A percentile compares a stretch with the other conserved stretches of the same genome.
These are phyloP conservation scores for Raja brachyura DNA, from an alignment of 2,113 vertebrate species.

Conservation along the genomic window DNA sequence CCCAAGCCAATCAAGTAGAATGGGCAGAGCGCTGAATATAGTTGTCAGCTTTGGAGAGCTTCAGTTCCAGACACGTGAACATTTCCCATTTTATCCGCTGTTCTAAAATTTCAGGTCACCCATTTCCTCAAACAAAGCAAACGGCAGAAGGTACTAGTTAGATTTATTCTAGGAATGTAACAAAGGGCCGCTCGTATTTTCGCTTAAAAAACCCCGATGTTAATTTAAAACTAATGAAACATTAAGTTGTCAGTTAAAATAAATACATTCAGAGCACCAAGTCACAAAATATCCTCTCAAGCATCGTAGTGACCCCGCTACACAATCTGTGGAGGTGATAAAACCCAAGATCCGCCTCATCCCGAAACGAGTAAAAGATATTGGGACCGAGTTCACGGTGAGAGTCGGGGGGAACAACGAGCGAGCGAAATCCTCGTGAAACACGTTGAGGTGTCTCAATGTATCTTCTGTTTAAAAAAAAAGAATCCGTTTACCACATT, in stretches of 20 bases:
- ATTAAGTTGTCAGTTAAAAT: background rate
- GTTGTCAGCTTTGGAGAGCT: no score
- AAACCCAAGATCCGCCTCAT: background rate
- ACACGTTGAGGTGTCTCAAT: background rate
- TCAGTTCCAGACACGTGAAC: background rate
- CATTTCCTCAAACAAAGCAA: background rate
- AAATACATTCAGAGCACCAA: no score
- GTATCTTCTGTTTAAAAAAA: no score
- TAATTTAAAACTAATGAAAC: background rate
- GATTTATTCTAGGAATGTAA: background rate
- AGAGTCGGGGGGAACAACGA: no score
- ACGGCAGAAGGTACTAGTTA: background rate
- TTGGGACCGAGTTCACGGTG: background rate
- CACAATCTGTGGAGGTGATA: background rate
- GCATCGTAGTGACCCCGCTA: background rate
- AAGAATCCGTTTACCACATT: background rate
- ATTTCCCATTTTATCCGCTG: background rate
- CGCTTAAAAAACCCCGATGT: no score
- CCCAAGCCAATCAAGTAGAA: no score
- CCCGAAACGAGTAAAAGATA: background rate
- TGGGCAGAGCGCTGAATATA: no score
- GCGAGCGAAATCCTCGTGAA: background rate
- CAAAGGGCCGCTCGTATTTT: background rate
- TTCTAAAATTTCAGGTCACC: background rate
- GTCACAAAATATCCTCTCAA: background rate